Base-by-base conservation (phyloP, 2,797 vertebrate species). In the Malurus leucopterus region DNA sequence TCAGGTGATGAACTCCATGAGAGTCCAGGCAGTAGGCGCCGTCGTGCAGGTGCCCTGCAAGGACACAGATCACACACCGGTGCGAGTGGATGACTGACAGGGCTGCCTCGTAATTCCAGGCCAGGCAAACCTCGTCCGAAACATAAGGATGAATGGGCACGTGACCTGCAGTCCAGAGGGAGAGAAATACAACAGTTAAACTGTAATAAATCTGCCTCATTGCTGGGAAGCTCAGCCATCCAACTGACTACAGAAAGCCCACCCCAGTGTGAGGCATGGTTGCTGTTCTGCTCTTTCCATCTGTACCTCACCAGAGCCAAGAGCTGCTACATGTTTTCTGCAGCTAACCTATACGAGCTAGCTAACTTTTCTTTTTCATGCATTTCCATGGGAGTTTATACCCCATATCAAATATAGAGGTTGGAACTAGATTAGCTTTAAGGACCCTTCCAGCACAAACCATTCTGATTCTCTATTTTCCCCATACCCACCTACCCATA, bases 41-140 rank as follows among this genome's bases (percentile, higher is more conserved):
- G 0, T 98, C 96, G 0, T 99, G 99, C 88, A 98, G 97, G 47
- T 99, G 99, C 53, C 99, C 99, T 0, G 98, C 98, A 32, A 99
- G 97, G 93, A 98, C 98, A 49, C 98, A 98, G 43, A 99, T 97
- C 88, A 99, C 98, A 0, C 98, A 97, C 43, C 82, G 53, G 94
- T 99, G 99, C 26, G 97, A 91, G 53, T 96, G 96, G 5, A 99
- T 96, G 24, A 98, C 36, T 0, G 95, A 86, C 75, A 99, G 97
- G 24, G 98, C 95, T 6, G 98, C 97, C 9, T 96, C 43, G 11
- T 97, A 98, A 96, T 99, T 99, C 99, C 99, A 99, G 26, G 98
- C 98, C 15, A 99, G 96, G 88, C 98, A 98, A 51, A 98, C 84
- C 1, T 71, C 32, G 5, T 96, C 92, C 4, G 98, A 97, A 70